Percentiles rank a stretch among this genome's conserved stretches.
Evolutionary conservation across 2,888 invertebrate species (phyloP).

Genomic region (Silvanus unidentatus): DNA sequence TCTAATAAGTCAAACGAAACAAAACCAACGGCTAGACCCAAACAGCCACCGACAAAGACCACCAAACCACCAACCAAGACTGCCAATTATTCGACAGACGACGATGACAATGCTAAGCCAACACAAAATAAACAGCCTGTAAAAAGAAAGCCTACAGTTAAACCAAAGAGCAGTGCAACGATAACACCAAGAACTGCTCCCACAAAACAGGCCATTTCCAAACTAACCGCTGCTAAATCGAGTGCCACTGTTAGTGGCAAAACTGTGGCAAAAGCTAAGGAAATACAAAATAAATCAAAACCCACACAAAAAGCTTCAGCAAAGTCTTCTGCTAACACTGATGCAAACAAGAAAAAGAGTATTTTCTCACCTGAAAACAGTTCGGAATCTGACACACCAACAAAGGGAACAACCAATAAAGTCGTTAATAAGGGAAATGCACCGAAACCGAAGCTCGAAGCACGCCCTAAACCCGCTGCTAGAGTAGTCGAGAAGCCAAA

Average conservation of each 20-base stretch:
- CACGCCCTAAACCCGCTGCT: conserved; percentile 42
- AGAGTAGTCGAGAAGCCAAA: conserved; percentile 38
- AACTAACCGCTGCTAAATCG: conserved; percentile 22
- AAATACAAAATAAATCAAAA: background rate
- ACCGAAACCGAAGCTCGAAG: conserved; percentile 42
- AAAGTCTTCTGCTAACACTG: conserved; percentile 16
- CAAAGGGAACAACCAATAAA: conserved; percentile 39
- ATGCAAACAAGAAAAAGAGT: conserved; percentile 61
- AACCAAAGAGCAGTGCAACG: conserved; percentile 59
- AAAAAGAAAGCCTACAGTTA: conserved; percentile 52
- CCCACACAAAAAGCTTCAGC: conserved; percentile 7
- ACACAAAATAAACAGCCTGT: background rate
- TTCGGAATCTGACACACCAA: conserved; percentile 55
- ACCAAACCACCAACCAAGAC: conserved; percentile 12
- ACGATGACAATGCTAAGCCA: conserved; percentile 30
- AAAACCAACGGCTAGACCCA: conserved; percentile 17
- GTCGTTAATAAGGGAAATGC: conserved; percentile 29
- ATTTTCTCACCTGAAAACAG: conserved; percentile 79
- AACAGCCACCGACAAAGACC: conserved; percentile 6
- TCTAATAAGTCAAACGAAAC: conserved; percentile 24
- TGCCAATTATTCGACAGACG: conserved; percentile 35
- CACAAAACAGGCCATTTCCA: conserved; percentile 28
- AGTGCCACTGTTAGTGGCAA: conserved; percentile 4
- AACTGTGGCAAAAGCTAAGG: conserved; percentile 10
- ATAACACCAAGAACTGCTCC: conserved; percentile 52